Evolutionary conservation across 2,797 vertebrate genomes (phyloP), one percentile per base, ranked within the genome.

Genomic region (Molossus alvarezi): DNA sequence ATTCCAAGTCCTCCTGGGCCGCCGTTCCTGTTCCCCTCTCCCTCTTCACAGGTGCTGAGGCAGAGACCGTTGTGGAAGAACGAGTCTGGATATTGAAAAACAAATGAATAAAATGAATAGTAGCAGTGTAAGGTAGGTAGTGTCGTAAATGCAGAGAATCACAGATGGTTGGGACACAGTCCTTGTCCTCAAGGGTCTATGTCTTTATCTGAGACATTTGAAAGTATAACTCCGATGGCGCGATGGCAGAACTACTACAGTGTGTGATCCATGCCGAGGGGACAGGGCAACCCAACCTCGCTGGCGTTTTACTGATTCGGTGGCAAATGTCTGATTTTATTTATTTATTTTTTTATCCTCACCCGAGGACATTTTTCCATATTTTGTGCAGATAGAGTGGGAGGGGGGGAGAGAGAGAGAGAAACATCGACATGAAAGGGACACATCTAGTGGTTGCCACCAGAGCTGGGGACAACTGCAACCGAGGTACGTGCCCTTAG

Each of bases 21-120:
- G 23, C 90, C 62, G 57, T 85, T 64, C 91, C 64, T 29, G 53
- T n/a, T 89, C n/a, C 21, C 90, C 55, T 86, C 81, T 69, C 25
- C 67, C 6, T 60, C 71, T 92, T 88, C 73, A 29, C 67, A 57
- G 58, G 29, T 88, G 41, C 17, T 33, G 25, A 77, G 25, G 37
- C 4, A 65, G 41, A 57, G 29, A 60, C 10, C 23, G 71, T 75
- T 87, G 91, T 73, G 72, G 51, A 67, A 79, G 45, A 80, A 72
- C 10, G 13, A 76, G 2, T 65, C 91, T 88, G 15, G 64, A 48
- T 1, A 2, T 55, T 79, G 76, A 95, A 73, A 86, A 45, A 45
- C 41, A 45, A 5, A 81, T 37, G 27, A 57, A 27, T 48, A 62
- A 55, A 75, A 67, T 67, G 51, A 87, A 75, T 23, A 73, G 33